Evolutionary conservation across 2,888 invertebrate species (phyloP).

Genomic region (Papilio demoleus): DNA sequence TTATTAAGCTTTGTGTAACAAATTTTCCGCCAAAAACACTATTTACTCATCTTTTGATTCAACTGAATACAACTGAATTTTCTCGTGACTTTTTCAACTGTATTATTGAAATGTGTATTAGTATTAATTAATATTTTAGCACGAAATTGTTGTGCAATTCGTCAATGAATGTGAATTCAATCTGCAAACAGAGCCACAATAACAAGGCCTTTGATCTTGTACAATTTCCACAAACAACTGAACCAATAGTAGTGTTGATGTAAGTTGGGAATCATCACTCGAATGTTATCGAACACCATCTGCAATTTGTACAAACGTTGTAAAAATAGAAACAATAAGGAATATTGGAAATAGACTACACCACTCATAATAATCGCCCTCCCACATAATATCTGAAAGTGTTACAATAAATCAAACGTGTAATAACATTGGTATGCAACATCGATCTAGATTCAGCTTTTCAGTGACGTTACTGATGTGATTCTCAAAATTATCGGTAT

Average conservation of each 20-base stretch:
- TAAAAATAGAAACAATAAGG: slow-evolving; percentile 64
- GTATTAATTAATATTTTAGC: not conserved
- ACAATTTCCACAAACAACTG: slow-evolving; percentile 3
- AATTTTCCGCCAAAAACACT: no score
- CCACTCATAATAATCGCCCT: slow-evolving; percentile 67
- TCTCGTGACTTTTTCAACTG: no score
- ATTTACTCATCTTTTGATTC: no score
- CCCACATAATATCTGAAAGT: slow-evolving; percentile 67
- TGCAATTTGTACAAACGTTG: slow-evolving; percentile 34
- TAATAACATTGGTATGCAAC: slow-evolving; percentile 69
- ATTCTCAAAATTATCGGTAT: not conserved
- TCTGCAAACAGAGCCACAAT: not conserved
- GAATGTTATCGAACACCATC: slow-evolving; percentile 22
- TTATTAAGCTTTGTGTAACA: no score
- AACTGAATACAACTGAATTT: no score
- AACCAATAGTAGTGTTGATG: slow-evolving; percentile 12
- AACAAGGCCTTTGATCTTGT: slow-evolving; percentile 2
- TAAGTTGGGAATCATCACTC: slow-evolving; percentile 7
- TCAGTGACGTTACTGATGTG: slow-evolving; percentile 16
- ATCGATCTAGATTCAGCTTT: slow-evolving; percentile 38
- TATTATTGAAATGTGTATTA: no score
- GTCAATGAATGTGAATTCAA: not conserved
- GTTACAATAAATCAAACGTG: slow-evolving; percentile 71
- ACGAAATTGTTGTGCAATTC: not conserved
- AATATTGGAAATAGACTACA: slow-evolving; percentile 62